Evolutionary conservation across 1,140 invertebrate genomes (phyloP), one percentile per base, ranked within the genome.

Genomic region (Mercenaria mercenaria): DNA sequence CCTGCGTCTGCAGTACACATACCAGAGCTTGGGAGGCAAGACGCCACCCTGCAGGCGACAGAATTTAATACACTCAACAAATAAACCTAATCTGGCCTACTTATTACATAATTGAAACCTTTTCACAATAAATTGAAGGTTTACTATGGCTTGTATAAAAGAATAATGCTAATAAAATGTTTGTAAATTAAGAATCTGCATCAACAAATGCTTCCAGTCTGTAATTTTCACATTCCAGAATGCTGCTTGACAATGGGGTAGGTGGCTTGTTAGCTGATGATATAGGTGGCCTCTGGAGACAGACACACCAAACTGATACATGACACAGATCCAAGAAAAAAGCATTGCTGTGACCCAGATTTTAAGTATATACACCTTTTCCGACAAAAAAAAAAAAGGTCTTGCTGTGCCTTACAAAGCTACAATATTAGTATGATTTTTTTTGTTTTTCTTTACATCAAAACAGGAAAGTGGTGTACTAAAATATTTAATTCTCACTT

Each of bases 121-220:
- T 74, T 50, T 56, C 67, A 29, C 26, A 50, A 52, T 34, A 85
- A 85, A 72, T 85, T 72, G n/a, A 39, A 0, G 69, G 64, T 85
- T 85, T 85, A 85, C 67, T 56, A 41, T 76, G 47, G 26, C 64
- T 59, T 23, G 10, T 20, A 56, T 85, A 29, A 56, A 67, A 74
- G 69, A 74, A 85, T 85, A 52, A 85, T 85, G 83, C 83, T 59
- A 85, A 85, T 85, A 74, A 85, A 79, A 85, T 69, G 81, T 84
- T 84, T n/a, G 72, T 76, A 76, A 76, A 76, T 76, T 76, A 76
- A 52, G 47, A 79, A 79, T 79, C 56, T 79, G 76, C 76, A 74
- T 74, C 67, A 85, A 85, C 64, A 72, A 85, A 50, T 50, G 41
- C 47, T 52, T 59, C 15, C 8, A 32, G 52, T 74, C 83, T 85